These are phyloP conservation scores for Rotaria sp. DNA, from an alignment of 2,888 invertebrate genomes.

Conservation along the genomic window DNA sequence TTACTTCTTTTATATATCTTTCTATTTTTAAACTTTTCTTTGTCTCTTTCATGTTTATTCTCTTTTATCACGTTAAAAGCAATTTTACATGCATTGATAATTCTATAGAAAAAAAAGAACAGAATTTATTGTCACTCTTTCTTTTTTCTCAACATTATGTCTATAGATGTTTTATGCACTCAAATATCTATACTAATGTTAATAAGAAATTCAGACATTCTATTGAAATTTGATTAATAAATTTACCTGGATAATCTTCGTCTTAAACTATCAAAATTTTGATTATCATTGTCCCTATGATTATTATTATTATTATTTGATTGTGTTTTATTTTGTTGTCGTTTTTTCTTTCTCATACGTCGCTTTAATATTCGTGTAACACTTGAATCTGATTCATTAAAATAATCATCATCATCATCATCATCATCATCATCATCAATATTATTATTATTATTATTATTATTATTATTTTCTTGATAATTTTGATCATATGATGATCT, in stretches of 20 bases:
- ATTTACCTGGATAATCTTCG: not conserved
- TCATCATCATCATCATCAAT: not conserved
- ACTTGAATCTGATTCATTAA: not conserved
- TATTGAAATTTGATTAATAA: too few relatives aligned
- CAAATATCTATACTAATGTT: too few relatives aligned
- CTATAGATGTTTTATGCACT: too few relatives aligned
- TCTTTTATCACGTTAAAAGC: too few relatives aligned
- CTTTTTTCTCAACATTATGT: too few relatives aligned
- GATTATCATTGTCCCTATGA: not conserved
- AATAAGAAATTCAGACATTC: too few relatives aligned
- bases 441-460: not conserved
- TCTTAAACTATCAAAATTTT: not conserved
- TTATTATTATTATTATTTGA: too few relatives aligned
- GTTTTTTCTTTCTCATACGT: conserved; percentile 17
- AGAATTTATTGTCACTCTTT: too few relatives aligned
- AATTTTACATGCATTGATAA: too few relatives aligned
- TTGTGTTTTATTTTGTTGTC: not conserved
- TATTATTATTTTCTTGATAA: not conserved
- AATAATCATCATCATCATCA: conserved; percentile 17
- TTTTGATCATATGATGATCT: not conserved
- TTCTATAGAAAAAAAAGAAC: too few relatives aligned
- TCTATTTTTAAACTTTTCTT: not conserved
- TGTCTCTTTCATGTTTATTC: too few relatives aligned
- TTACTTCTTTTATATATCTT: too few relatives aligned
- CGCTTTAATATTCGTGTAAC: conserved; percentile 23